A percentile compares a stretch with the other conserved stretches of the same genome.
Conservation (phyloP, 2,888 invertebrate species). For the Hyposoter didymator region DNA sequence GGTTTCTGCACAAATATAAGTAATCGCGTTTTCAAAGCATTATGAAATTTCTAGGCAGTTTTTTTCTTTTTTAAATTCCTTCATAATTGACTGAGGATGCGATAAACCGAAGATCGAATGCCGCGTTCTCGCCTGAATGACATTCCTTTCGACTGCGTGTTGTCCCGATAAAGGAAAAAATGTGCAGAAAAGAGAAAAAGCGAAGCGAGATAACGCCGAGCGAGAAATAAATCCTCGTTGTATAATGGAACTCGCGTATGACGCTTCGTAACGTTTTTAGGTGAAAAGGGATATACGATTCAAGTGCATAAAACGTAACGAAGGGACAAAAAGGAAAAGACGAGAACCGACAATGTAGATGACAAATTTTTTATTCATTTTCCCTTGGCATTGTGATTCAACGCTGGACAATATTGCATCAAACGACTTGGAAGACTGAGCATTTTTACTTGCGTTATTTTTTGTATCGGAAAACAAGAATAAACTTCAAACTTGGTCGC, state of each 20-base stretch:
- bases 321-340: background rate
- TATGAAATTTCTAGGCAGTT: background rate
- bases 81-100: slow-evolving; percentile 6
- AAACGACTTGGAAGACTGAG: background rate
- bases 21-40: slow-evolving; percentile 1
- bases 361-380: background rate
- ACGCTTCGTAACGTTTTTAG: background rate
- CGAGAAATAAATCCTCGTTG: background rate
- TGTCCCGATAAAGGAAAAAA: background rate
- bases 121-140: background rate
- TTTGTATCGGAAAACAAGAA: background rate
- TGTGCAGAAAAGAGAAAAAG: background rate
- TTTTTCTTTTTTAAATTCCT: slow-evolving; percentile 11
- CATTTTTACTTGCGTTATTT: background rate
- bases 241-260: background rate
- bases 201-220: background rate
- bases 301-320: background rate
- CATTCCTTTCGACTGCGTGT: background rate
- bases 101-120: background rate
- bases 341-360: background rate
- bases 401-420: background rate
- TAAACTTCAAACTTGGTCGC: background rate
- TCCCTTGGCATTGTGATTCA: background rate
- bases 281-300: background rate
- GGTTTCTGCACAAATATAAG: background rate